A percentile compares a stretch with the other conserved stretches of the same genome.
These are phyloP conservation scores for Pomacea maculata DNA, from an alignment of 1,140 invertebrate species.

Conservation along the genomic window DNA sequence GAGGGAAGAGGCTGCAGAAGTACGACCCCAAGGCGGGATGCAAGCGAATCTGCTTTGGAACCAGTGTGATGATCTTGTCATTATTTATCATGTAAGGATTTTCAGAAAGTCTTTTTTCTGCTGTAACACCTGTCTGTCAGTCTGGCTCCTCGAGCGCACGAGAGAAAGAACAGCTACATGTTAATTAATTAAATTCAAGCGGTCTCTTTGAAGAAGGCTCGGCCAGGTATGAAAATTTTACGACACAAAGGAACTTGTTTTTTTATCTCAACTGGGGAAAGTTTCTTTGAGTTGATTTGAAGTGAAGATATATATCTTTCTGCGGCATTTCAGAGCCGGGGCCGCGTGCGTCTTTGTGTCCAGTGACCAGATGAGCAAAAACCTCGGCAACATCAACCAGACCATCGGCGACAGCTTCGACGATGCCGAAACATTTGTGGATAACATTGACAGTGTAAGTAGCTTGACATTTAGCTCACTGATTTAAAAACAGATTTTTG, in stretches of 20 bases:
- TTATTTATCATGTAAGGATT: slow-evolving; percentile 78
- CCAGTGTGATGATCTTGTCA: slow-evolving; percentile 76
- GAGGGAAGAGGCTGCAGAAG: slow-evolving; percentile 72
- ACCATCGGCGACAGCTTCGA: slow-evolving; percentile 32
- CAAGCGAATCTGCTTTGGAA: slow-evolving; percentile 76
- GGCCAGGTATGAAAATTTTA: too few relatives aligned
- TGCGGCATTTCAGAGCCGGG: slow-evolving; percentile 74
- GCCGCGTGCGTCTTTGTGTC: slow-evolving; percentile 86
- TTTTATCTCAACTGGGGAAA: background rate
- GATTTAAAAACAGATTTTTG: too few relatives aligned
- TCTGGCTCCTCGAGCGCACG: too few relatives aligned
- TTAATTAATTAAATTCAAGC: too few relatives aligned
- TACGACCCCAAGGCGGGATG: slow-evolving; percentile 61
- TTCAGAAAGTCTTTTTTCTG: background rate
- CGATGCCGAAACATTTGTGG: slow-evolving; percentile 34
- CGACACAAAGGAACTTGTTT: background rate
- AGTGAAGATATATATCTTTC: background rate
- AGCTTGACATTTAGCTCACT: background rate
- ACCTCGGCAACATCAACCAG: slow-evolving; percentile 29
- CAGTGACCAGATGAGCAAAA: slow-evolving; percentile 76
- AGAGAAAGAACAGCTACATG: background rate
- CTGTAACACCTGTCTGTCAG: background rate
- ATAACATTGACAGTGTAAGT: slow-evolving; percentile 32
- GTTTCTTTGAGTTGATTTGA: background rate
- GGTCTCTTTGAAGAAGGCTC: too few relatives aligned